phyloP scores from a whole-genome alignment of 2,113 vertebrate species.

The Chaetodon auriga region DNA sequence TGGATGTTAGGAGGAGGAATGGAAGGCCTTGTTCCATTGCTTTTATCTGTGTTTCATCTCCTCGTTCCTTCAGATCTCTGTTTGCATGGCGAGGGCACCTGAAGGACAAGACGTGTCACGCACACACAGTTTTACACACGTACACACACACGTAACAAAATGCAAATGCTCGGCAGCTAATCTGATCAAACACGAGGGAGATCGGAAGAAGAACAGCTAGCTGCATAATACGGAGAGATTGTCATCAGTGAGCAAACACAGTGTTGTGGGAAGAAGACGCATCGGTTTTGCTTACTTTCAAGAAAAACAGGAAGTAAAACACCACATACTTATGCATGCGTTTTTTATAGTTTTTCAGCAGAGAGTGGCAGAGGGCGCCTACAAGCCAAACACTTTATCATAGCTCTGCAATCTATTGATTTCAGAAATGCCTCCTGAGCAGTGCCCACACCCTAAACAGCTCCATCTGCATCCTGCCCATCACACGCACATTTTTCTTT shows the following conservation, averaged over 20 bases:
- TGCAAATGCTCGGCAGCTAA: conserved; percentile 42
- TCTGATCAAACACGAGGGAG: conserved; percentile 56
- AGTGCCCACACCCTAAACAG: not conserved
- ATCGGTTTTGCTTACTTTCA: conserved; percentile 31
- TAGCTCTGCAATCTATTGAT: conserved; percentile 20
- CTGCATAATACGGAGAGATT: conserved; percentile 57
- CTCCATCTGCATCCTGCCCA: conserved; percentile 13
- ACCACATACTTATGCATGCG: not conserved
- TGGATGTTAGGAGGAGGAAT: not conserved
- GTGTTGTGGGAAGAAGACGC: not conserved
- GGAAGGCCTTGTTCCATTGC: not conserved
- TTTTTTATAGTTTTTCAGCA: not conserved
- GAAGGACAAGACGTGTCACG: conserved; percentile 25
- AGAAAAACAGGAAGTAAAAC: conserved; percentile 33
- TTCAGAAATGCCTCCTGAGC: conserved; percentile 13
- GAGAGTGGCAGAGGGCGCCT: not conserved
- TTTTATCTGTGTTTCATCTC: conserved; percentile 5
- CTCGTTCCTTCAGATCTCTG: not conserved
- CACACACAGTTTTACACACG: not conserved
- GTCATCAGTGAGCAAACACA: conserved; percentile 56
- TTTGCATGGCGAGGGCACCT: conserved; percentile 9
- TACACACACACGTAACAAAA: conserved; percentile 20
- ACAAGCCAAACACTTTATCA: not conserved
- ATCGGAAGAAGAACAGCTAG: conserved; percentile 17
- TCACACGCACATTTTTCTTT: not conserved